These are phyloP conservation scores for Pao palembangensis DNA, from an alignment of 2,113 vertebrate species.

Conservation along the genomic window DNA sequence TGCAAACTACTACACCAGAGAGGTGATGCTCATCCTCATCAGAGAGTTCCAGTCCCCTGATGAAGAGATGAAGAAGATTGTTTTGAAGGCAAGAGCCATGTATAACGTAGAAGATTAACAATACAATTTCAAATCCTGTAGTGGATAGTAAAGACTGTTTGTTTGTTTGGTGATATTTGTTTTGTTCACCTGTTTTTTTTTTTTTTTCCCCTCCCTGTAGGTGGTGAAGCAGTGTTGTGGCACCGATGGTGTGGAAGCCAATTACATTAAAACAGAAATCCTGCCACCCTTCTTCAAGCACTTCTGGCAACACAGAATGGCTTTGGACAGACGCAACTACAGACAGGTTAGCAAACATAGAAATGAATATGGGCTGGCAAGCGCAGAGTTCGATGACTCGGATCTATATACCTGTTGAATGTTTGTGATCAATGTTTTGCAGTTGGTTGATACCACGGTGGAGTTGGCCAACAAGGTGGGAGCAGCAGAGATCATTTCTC, in stretches of 20 bases:
- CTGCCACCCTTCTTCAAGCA: slow-evolving; percentile 99
- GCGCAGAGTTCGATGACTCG: neutral
- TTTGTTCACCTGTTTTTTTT: neutral
- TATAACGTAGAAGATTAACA: too few species aligned
- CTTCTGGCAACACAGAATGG: slow-evolving; percentile 99
- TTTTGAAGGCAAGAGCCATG: slow-evolving; percentile 83
- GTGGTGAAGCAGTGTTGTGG: slow-evolving; percentile 99
- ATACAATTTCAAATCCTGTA: too few species aligned
- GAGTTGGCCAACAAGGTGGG: slow-evolving; percentile 98
- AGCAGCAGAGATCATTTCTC: slow-evolving; percentile 96
- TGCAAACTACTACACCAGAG: slow-evolving; percentile 97
- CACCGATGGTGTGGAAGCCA: slow-evolving; percentile 97
- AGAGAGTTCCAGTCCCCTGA: slow-evolving; percentile 99
- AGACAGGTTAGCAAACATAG: slow-evolving; percentile 83
- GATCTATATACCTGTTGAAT: neutral
- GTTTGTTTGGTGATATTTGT: neutral
- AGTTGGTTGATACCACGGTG: slow-evolving; percentile 98
- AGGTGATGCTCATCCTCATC: slow-evolving; percentile 99
- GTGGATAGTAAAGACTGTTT: too few species aligned
- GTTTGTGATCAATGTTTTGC: neutral
- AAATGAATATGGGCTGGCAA: neutral
- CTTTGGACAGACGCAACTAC: slow-evolving; percentile 96
- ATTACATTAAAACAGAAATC: slow-evolving; percentile 99
- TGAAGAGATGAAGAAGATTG: slow-evolving; percentile 99
- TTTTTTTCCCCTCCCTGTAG: slow-evolving; percentile 58